A percentile compares a stretch with the other conserved stretches of the same genome.
Evolutionary conservation across 2,888 invertebrate species (phyloP).

Genomic region (Eristalis pertinax): DNA sequence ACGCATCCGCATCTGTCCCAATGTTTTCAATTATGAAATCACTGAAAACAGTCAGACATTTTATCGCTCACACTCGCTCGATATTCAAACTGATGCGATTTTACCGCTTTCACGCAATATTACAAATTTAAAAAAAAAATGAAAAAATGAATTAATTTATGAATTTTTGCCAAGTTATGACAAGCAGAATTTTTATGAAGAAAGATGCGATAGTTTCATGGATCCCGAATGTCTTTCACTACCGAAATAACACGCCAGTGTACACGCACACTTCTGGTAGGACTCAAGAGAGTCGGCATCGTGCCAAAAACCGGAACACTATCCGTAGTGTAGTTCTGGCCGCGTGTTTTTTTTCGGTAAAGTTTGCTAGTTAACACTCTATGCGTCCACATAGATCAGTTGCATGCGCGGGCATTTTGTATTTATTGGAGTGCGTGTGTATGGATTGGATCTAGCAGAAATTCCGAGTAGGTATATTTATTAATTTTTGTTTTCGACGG

Average conservation of each 20-base stretch:
- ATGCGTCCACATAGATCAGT: slow-evolving; percentile 24
- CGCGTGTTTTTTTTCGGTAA: slow-evolving; percentile 5
- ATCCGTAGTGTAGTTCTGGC: not conserved
- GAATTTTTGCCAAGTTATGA: not conserved
- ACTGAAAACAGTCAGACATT: not conserved
- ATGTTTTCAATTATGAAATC: not conserved
- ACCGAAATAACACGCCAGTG: not conserved
- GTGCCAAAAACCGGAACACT: not conserved
- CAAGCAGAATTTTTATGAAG: not conserved
- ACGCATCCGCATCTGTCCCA: not conserved
- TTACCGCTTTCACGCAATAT: not conserved
- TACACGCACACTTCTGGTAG: not conserved
- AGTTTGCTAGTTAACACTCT: slow-evolving; percentile 27
- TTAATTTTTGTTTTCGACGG: not conserved
- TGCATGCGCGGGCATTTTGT: slow-evolving; percentile 45
- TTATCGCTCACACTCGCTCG: not conserved
- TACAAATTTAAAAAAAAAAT: not conserved
- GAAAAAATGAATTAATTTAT: not conserved
- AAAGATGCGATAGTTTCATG: not conserved
- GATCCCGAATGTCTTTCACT: not conserved
- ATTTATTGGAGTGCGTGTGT: slow-evolving; percentile 29
- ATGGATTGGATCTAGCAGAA: slow-evolving; percentile 21
- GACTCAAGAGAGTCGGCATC: not conserved
- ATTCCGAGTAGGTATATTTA: slow-evolving; percentile 3
- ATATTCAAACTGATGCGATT: not conserved